Evolutionary conservation across 2,888 invertebrate species (phyloP), one percentile per base, ranked within the genome.

Genomic region (Autographa gamma): DNA sequence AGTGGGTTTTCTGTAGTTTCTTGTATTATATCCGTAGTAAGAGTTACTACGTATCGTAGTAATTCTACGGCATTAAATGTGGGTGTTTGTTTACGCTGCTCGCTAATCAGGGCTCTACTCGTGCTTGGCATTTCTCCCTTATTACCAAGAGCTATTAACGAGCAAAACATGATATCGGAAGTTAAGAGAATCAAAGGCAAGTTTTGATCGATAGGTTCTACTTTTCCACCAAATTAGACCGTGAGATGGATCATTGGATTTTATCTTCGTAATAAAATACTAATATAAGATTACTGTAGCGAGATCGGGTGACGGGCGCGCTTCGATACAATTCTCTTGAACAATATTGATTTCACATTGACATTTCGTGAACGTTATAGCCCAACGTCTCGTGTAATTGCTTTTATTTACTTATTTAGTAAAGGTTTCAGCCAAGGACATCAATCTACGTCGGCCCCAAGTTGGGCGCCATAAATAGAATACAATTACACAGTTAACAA

Each of bases 61-160:
- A 80, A 77, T 68, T 73, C 67, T 43, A 76, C 81, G 25, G 70
- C 74, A 63, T 73, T 71, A 77, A 63, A 54, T 58, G 86, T 83
- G 79, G 85, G 84, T 78, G 85, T 85, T 82, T 85, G 84, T 86
- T 82, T 82, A 82, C 84, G 70, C 62, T 58, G 18, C 65, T 60
- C 48, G 69, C 60, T 66, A 80, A 85, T 76, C 81, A 74, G 73
- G 68, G 58, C 63, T 62, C 31, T 64, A 61, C 54, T 59, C 59
- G 19, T 72, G 60, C 52, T 59, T 48, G 69, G 62, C 19, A 60
- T 25, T 65, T 59, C 43, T 18, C 25, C 11, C 34, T 70, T 71
- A 83, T 80, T 75, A 69, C 65, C 72, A 66, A 38, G 61, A 61
- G 19, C 56, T 19, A 32, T 48, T 54, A n/a, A 69, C 66, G 67